A percentile compares a stretch with the other conserved stretches of the same genome.
phyloP scores from a whole-genome alignment of 2,113 vertebrate species.

The Esox niger region DNA sequence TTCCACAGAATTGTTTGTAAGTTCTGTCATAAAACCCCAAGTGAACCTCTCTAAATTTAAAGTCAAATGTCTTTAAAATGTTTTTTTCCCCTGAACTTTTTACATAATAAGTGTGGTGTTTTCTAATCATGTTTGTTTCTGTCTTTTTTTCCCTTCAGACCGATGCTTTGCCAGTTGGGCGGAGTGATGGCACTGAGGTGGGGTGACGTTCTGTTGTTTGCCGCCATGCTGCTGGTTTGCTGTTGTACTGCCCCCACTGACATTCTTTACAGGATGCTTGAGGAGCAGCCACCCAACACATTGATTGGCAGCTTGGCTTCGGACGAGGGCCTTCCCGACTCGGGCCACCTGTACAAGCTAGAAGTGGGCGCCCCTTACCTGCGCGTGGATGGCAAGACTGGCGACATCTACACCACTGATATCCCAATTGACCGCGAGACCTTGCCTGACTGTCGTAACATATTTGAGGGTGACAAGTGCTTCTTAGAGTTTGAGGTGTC shows the following conservation, averaged over 20 bases:
- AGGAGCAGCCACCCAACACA: conserved; percentile 93
- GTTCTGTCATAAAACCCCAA: conserved; percentile 35
- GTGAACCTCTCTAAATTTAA: conserved; percentile 6
- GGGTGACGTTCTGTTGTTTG: conserved; percentile 35
- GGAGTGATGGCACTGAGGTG: conserved; percentile 55
- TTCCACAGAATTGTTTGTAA: conserved; percentile 5
- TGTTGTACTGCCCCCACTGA: conserved; percentile 43
- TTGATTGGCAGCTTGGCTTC: conserved; percentile 90
- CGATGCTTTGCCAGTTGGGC: conserved; percentile 33
- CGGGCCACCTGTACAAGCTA: conserved; percentile 93
- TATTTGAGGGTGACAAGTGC: conserved; percentile 82
- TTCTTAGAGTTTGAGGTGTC: conserved; percentile 95
- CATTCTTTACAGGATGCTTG: conserved; percentile 81
- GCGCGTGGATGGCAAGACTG: conserved; percentile 91
- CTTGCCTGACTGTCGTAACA: conserved; percentile 86
- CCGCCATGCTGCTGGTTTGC: conserved; percentile 38
- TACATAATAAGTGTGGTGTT: neutral
- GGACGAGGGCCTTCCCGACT: conserved; percentile 86
- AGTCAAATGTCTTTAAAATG: conserved; percentile 21
- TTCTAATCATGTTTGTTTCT: conserved; percentile 23
- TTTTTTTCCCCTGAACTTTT: conserved; percentile 10
- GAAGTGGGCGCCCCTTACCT: conserved; percentile 90
- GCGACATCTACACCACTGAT: conserved; percentile 96
- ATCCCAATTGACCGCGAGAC: conserved; percentile 89
- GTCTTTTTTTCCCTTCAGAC: conserved; percentile 30